These are phyloP conservation scores for Spheniscus mendiculus DNA, from an alignment of 2,113 vertebrate genomes.

Conservation along the genomic window DNA sequence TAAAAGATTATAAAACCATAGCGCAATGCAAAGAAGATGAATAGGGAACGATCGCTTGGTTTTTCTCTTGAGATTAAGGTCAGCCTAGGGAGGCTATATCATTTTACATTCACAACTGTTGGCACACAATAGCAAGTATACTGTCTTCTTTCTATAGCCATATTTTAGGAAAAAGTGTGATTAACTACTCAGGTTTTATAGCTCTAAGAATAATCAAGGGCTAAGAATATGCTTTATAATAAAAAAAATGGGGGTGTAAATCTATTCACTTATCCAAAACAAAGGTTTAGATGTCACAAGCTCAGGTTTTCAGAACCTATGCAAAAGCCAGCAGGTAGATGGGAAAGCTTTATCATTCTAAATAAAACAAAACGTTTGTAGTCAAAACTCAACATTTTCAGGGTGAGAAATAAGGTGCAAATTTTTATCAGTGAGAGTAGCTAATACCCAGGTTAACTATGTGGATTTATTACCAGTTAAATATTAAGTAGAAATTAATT, in stretches of 20 bases:
- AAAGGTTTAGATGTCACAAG: background rate
- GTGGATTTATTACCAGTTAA: background rate
- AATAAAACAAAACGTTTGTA: background rate
- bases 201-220: background rate
- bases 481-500: background rate
- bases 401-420: background rate
- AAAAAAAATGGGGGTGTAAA: background rate
- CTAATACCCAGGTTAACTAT: background rate
- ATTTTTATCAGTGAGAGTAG: background rate
- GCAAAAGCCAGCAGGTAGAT: background rate
- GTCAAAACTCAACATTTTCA: background rate
- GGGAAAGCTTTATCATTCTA: background rate
- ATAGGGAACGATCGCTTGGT: background rate
- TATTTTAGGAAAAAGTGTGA: background rate
- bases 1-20: background rate
- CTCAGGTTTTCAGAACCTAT: background rate
- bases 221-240: background rate
- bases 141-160: background rate
- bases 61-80: background rate
- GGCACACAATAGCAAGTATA: background rate
- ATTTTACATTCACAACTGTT: background rate
- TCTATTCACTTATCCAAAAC: background rate
- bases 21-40: background rate
- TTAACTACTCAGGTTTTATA: background rate
- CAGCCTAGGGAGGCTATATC: background rate